phyloP scores from a whole-genome alignment of 1,140 invertebrate species.

The Cyclargus thomasi region DNA sequence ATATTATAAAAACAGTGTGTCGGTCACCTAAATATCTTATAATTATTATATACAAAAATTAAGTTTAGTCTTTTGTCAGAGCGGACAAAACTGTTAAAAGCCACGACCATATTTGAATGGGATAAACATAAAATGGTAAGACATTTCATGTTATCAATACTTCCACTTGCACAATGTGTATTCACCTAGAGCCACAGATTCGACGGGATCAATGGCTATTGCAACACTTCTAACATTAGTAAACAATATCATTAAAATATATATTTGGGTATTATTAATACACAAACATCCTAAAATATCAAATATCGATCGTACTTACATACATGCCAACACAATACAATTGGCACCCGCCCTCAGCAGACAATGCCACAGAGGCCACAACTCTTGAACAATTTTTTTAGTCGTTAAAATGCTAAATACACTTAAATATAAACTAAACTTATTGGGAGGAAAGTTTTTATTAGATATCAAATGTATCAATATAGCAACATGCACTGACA shows the following conservation, averaged over 20 bases:
- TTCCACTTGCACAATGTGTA: constrained; percentile 16
- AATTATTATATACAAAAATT: constrained; percentile 70
- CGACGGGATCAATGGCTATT: constrained; percentile 28
- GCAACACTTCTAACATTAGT: constrained; percentile 45
- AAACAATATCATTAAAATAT: constrained; percentile 52
- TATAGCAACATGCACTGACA: not conserved
- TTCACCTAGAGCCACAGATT: constrained; percentile 4
- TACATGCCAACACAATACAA: constrained; percentile 22
- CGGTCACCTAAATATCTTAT: constrained; percentile 62
- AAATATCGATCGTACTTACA: constrained; percentile 27
- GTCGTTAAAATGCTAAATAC: constrained; percentile 9
- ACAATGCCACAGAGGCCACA: not conserved
- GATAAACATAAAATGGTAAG: constrained; percentile 25
- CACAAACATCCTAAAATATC: constrained; percentile 34
- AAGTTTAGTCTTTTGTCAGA: constrained; percentile 66
- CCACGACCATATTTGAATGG: constrained; percentile 32
- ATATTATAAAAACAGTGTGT: constrained; percentile 73
- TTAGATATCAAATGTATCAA: constrained; percentile 9
- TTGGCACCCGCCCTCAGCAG: constrained; percentile 13
- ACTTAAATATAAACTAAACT: constrained; percentile 14
- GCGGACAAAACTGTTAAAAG: constrained; percentile 51
- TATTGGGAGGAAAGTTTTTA: constrained; percentile 6
- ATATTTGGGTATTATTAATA: constrained; percentile 41
- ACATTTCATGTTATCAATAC: constrained; percentile 14
- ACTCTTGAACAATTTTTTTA: constrained; percentile 7